phyloP scores from a whole-genome alignment of 2,888 invertebrate genomes.

The Diarsia mendica region DNA sequence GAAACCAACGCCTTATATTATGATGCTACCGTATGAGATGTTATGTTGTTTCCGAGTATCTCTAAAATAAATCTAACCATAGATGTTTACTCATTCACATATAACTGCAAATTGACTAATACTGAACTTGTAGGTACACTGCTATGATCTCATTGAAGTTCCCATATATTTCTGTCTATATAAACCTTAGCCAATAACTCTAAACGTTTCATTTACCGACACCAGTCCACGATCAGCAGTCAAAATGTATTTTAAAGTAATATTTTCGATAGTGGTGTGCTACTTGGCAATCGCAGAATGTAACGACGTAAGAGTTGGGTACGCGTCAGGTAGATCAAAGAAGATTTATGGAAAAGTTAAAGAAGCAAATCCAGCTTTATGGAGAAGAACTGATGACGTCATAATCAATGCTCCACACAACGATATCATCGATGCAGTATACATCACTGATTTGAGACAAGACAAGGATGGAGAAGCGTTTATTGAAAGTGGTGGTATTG shows the following conservation, averaged over 20 bases:
- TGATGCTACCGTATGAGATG: not conserved
- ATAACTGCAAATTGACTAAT: slow-evolving; percentile 53
- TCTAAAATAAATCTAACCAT: slow-evolving; percentile 36
- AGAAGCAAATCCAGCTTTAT: slow-evolving; percentile 81
- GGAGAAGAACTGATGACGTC: slow-evolving; percentile 82
- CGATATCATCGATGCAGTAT: slow-evolving; percentile 80
- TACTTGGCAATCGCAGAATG: slow-evolving; percentile 39
- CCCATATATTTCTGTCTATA: slow-evolving; percentile 39
- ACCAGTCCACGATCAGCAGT: slow-evolving; percentile 11
- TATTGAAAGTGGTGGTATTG: slow-evolving; percentile 82
- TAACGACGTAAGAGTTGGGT: slow-evolving; percentile 76
- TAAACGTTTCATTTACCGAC: slow-evolving; percentile 23
- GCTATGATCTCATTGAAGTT: slow-evolving; percentile 62
- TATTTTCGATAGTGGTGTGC: slow-evolving; percentile 44
- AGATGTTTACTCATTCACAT: slow-evolving; percentile 57
- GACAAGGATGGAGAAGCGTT: slow-evolving; percentile 80
- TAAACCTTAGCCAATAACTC: slow-evolving; percentile 19
- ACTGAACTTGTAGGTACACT: slow-evolving; percentile 18
- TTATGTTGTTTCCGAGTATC: slow-evolving; percentile 53
- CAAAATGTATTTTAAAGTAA: slow-evolving; percentile 55
- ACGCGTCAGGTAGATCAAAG: slow-evolving; percentile 65
- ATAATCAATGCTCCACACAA: slow-evolving; percentile 75
- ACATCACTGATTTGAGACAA: slow-evolving; percentile 81
- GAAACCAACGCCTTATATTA: not conserved
- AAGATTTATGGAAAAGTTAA: slow-evolving; percentile 81